These are phyloP conservation scores for Agrochola circellaris DNA, from an alignment of 2,888 invertebrate species.

Conservation along the genomic window DNA sequence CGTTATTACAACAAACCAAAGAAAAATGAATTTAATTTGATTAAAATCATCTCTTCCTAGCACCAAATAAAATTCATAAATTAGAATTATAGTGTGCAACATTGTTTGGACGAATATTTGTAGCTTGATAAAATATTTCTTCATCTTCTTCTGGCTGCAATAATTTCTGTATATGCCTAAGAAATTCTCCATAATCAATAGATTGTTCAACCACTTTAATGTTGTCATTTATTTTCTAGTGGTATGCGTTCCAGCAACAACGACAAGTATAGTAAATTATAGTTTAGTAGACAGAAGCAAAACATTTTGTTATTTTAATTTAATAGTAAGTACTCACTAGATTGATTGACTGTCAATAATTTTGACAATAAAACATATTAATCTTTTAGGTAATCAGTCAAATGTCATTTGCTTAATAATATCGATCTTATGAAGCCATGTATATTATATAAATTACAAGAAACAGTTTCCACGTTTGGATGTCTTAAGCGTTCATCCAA, in stretches of 20 bases:
- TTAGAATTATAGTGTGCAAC: neutral
- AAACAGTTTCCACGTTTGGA: neutral
- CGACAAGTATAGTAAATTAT: neutral
- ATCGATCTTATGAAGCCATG: neutral
- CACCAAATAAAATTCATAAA: neutral
- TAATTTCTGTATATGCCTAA: constrained; percentile 22
- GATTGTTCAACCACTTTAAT: constrained; percentile 5
- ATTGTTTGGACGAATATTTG: neutral
- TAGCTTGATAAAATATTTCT: constrained; percentile 11
- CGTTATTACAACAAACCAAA: neutral
- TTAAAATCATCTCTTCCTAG: neutral
- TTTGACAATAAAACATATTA: neutral
- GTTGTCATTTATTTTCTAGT: constrained; percentile 4
- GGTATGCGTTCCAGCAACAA: neutral
- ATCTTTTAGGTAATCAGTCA: neutral
- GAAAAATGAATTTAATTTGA: neutral
- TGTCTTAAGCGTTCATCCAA: too few species aligned
- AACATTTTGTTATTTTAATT: neutral
- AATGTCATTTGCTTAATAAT: neutral
- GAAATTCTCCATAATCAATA: constrained; percentile 10
- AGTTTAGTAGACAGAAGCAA: neutral
- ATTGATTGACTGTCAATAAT: neutral
- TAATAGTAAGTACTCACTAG: neutral
- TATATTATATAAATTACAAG: neutral
- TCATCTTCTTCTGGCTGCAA: neutral